phyloP scores from a whole-genome alignment of 2,888 invertebrate genomes.

The Protonemura montana region DNA sequence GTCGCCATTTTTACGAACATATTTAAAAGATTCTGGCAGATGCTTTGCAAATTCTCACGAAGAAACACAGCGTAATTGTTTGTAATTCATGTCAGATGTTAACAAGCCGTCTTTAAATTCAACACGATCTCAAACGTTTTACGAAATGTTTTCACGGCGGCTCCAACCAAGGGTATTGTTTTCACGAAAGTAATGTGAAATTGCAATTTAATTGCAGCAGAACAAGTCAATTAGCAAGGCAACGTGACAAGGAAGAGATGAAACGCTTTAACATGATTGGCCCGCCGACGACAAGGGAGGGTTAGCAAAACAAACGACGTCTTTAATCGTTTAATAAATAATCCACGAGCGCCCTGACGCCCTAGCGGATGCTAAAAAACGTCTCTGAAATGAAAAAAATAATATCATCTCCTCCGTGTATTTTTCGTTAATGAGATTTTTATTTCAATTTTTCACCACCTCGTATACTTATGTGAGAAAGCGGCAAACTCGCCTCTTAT shows the following conservation, averaged over 20 bases:
- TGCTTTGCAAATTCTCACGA: no score
- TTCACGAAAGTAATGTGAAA: background rate
- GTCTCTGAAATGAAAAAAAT: background rate
- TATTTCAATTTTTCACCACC: slow-evolving; percentile 36
- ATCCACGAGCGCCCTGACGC: background rate
- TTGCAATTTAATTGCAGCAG: background rate
- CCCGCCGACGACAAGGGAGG: background rate
- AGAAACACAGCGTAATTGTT: background rate
- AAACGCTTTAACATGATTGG: background rate
- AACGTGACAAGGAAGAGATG: background rate
- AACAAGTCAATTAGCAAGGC: background rate
- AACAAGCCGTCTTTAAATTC: background rate
- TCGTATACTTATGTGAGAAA: background rate
- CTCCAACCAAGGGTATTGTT: background rate
- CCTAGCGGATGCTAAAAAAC: slow-evolving; percentile 1
- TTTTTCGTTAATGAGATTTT: slow-evolving; percentile 36
- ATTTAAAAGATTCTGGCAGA: no score
- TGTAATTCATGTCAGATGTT: background rate
- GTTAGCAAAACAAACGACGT: background rate
- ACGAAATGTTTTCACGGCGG: background rate
- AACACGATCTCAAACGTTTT: background rate
- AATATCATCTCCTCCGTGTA: slow-evolving; percentile 16
- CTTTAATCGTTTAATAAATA: slow-evolving; percentile 7
- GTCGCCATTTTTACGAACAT: no score
- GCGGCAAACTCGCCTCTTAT: slow-evolving; percentile 31